Evolutionary conservation across 2,113 vertebrate species (phyloP).

Genomic region (Tachuris rubrigastra): DNA sequence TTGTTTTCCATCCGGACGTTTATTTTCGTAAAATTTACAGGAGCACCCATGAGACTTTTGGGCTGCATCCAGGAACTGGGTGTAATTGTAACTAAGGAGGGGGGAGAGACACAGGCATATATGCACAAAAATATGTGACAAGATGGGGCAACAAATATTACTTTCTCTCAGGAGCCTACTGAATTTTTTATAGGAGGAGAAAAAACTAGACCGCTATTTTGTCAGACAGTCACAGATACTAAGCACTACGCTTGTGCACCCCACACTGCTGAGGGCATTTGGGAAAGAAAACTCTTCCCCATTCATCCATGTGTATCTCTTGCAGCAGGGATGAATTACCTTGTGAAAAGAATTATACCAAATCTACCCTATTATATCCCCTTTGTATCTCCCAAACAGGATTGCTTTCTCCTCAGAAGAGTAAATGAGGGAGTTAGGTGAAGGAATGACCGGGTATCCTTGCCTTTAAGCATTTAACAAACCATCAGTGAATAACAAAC

Average conservation of each 20-base stretch:
- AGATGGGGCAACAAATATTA: neutral
- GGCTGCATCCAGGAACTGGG: neutral
- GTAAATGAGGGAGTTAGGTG: neutral
- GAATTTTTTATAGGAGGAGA: neutral
- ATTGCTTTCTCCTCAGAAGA: neutral
- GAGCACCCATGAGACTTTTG: fast-evolving
- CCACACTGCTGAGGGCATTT: neutral
- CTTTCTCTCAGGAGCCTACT: neutral
- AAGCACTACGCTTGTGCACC: neutral
- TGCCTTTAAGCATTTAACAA: neutral
- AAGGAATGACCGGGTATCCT: neutral
- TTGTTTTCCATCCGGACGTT: neutral
- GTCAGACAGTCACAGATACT: neutral
- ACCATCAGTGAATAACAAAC: neutral
- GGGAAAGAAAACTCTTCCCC: neutral
- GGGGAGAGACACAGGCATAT: neutral
- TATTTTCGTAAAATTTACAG: neutral
- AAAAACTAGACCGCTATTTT: neutral
- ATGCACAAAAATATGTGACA: neutral
- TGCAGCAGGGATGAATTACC: neutral
- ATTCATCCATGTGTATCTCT: neutral
- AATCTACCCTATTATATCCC: neutral
- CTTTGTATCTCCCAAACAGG: neutral
- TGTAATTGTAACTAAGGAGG: neutral
- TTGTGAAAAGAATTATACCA: neutral